Conservation (phyloP, 2,113 vertebrate species). For the Ia io region DNA sequence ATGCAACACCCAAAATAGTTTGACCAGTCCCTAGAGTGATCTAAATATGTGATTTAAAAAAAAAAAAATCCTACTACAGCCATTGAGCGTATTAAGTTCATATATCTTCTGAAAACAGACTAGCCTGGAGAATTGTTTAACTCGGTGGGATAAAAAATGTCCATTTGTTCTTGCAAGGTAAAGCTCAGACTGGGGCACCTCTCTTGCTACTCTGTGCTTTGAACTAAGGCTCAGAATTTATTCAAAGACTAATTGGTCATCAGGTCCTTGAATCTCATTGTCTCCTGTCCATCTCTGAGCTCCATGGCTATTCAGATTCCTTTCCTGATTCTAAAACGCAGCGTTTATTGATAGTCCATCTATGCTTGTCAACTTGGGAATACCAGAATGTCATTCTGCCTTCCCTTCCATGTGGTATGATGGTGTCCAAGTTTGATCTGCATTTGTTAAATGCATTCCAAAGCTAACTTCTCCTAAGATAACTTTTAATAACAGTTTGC, state of each 20-base stretch:
- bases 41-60: background rate
- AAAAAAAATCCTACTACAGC: background rate
- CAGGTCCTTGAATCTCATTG: background rate
- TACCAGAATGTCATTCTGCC: constrained; percentile 42
- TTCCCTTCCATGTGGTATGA: background rate
- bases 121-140: constrained; percentile 18
- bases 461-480: constrained; percentile 65
- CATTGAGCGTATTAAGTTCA: background rate
- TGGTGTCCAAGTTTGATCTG: constrained; percentile 54
- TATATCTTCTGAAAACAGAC: constrained; percentile 24
- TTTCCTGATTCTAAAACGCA: background rate
- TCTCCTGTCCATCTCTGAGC: background rate
- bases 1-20: background rate
- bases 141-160: constrained; percentile 18
- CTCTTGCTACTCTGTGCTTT: background rate
- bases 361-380: background rate
- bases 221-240: background rate
- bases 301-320: background rate
- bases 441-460: constrained; percentile 68
- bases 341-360: background rate
- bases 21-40: background rate
- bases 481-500: constrained; percentile 43
- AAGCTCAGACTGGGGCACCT: background rate
- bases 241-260: background rate
- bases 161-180: background rate